A percentile compares a stretch with the other conserved stretches of the same genome.
phyloP scores from a whole-genome alignment of 2,888 invertebrate species.

The Neoascia interrupta region DNA sequence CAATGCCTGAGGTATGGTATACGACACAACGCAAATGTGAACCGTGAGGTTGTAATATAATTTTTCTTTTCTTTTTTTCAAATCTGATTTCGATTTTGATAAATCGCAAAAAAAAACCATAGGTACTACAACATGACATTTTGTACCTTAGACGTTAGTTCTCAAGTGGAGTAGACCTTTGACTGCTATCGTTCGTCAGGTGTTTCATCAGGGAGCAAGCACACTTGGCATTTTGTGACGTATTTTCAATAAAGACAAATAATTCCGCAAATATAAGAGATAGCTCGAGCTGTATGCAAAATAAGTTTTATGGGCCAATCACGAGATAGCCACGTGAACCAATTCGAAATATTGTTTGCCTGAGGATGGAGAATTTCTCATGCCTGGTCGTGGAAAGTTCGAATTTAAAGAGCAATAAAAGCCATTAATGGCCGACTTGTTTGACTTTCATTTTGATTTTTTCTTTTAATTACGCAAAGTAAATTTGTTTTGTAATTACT shows the following conservation, averaged over 20 bases:
- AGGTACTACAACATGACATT: not conserved
- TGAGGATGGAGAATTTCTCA: no score
- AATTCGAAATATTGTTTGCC: no score
- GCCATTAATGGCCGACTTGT: no score
- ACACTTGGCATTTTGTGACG: not conserved
- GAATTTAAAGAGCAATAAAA: no score
- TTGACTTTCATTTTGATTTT: no score
- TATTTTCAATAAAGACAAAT: not conserved
- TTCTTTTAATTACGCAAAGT: no score
- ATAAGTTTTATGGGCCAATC: not conserved
- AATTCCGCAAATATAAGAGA: not conserved
- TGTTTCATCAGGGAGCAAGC: no score
- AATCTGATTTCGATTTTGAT: conserved; percentile 13
- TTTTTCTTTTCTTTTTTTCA: not conserved
- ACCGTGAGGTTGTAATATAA: not conserved
- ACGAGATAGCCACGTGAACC: conserved; percentile 34
- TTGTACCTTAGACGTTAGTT: not conserved
- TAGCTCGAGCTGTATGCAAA: not conserved
- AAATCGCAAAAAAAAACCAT: not conserved
- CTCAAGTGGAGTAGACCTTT: not conserved
- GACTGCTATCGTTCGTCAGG: not conserved
- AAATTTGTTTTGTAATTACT: no score
- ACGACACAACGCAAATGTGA: not conserved
- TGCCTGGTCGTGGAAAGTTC: no score
- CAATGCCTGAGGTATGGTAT: conserved; percentile 1